Evolutionary conservation across 2,113 vertebrate species (phyloP), one percentile per base, ranked within the genome.

Genomic region (Speoplatyrhinus poulsoni): DNA sequence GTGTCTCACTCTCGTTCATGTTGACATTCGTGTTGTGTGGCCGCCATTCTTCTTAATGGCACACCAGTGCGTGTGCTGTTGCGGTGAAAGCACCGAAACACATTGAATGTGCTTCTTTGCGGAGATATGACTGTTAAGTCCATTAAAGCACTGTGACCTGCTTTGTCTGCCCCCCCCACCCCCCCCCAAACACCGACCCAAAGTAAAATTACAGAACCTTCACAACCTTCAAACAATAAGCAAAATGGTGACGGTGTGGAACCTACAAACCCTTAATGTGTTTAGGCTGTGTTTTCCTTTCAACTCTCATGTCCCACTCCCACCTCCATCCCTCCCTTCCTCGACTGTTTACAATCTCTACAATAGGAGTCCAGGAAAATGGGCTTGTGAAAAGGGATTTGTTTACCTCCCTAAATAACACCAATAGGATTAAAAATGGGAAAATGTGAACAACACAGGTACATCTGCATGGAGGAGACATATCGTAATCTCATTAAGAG

Each of bases 221-320:
- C 32, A 36, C 33, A 19, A 7, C 49, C 26, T 62, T 13, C 47
- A 68, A 70, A 16, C 49, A 41, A 56, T 56, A 19, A 53, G 12
- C 16, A 46, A 64, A 63, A 48, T 12, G 54, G 62, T 70, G 71
- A 15, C 65, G 55, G 50, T 58, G 68, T 58, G 50, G 36, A 41
- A 41, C 36, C 6, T 41, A 7, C 4, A 41, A 41, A 41, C 36
- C 36, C 36, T 41, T 41, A 26, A 26, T 26, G 12, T 10, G n/a
- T n/a, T 13, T 12, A 6, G 11, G 5, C 50, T 56, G 16, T 56
- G 15, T 19, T 56, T 17, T 56, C 17, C 9, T 26, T 16, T 56
- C 54, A 6, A 16, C 54, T 56, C 53, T 16, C 16, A n/a, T 26
- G 2, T 26, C 26, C 26, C 26, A 26, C 54, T 10, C 16, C n/a